phyloP scores from a whole-genome alignment of 1,140 invertebrate species.

The Tribolium castaneum region DNA sequence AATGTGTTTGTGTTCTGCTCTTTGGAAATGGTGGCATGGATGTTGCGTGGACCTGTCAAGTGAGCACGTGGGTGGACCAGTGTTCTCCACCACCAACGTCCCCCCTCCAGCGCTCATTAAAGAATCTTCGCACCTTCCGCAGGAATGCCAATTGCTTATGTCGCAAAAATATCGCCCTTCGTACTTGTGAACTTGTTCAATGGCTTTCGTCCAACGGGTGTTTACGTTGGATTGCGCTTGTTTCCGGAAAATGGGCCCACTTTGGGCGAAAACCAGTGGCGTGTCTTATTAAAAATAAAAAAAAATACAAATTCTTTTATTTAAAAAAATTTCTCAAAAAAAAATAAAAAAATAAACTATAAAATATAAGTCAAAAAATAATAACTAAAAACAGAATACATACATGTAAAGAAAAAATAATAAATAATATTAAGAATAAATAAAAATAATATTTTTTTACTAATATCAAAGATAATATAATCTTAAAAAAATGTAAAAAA shows the following conservation, averaged over 20 bases:
- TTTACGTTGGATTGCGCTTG: not conserved
- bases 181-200: not conserved
- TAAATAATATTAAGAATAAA: too few species aligned
- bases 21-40: conserved; percentile 54
- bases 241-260: not conserved
- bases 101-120: conserved; percentile 39
- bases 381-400: too few species aligned
- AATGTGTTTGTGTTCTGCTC: conserved; percentile 41
- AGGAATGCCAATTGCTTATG: conserved; percentile 48
- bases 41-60: conserved; percentile 60
- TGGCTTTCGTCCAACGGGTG: not conserved
- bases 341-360: too few species aligned
- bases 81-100: conserved; percentile 51
- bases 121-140: conserved; percentile 55
- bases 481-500: too few species aligned
- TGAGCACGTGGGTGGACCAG: conserved; percentile 63
- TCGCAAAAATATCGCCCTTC: conserved; percentile 1
- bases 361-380: too few species aligned
- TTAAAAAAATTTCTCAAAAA: too few species aligned
- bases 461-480: too few species aligned
- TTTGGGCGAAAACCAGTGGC: not conserved
- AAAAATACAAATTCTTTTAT: too few species aligned
- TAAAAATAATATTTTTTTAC: too few species aligned
- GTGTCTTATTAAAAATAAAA: too few species aligned
- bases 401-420: too few species aligned